Evolutionary conservation across 2,797 vertebrate species (phyloP).

Genomic region (Smutsia temminckii): DNA sequence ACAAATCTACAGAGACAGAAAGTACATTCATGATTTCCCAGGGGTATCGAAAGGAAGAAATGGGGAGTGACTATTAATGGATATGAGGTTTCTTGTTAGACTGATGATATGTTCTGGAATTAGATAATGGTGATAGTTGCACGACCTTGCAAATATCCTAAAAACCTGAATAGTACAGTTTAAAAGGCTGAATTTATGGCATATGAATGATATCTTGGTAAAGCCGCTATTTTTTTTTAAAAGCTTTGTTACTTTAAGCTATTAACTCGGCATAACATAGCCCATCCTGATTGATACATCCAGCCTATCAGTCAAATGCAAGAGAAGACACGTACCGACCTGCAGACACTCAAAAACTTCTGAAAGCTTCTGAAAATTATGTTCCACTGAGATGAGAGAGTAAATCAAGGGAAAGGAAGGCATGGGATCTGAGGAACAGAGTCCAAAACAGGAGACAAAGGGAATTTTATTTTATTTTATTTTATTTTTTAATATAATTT

Average conservation of each 20-base stretch:
- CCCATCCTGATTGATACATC: background rate
- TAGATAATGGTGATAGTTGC: background rate
- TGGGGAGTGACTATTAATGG: background rate
- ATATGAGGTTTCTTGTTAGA: background rate
- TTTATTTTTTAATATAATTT: no score
- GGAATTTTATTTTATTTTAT: no score
- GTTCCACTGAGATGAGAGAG: background rate
- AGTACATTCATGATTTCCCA: background rate
- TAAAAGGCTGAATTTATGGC: background rate
- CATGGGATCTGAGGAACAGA: background rate
- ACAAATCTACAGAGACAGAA: background rate
- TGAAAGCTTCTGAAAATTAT: background rate
- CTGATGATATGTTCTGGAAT: background rate
- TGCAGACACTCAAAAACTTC: background rate
- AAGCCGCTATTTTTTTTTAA: background rate
- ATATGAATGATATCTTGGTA: background rate
- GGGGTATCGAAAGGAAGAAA: background rate
- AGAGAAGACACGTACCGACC: background rate
- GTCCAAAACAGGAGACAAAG: background rate
- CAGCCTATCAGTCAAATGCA: background rate
- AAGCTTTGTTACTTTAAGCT: background rate
- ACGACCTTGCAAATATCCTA: background rate
- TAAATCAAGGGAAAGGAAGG: background rate
- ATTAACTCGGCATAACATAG: background rate
- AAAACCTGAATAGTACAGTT: background rate